Percentiles rank a stretch among this genome's conserved stretches.
phyloP scores from a whole-genome alignment of 2,888 invertebrate genomes.

The Metallyticus violacea region DNA sequence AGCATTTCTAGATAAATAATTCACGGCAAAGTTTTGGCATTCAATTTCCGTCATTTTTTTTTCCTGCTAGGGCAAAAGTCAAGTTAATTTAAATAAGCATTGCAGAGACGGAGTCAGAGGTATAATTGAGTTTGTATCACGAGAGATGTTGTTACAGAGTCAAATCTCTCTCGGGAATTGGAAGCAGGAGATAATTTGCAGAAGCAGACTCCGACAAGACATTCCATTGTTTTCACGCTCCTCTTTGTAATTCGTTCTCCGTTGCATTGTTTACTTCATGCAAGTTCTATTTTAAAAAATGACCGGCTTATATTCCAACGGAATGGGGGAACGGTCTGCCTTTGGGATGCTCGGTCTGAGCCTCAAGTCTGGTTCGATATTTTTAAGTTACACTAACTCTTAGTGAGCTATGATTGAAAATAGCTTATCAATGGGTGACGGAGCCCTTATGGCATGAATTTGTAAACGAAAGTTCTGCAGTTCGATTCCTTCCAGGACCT shows the following conservation, averaged over 20 bases:
- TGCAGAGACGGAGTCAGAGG: not conserved
- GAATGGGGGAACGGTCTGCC: no score
- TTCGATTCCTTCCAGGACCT: no score
- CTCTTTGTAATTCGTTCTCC: not conserved
- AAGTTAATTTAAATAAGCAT: not conserved
- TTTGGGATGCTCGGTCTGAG: no score
- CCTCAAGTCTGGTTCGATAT: no score
- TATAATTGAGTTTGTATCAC: not conserved
- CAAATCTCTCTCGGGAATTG: not conserved
- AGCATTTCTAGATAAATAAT: not conserved
- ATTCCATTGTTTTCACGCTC: not conserved
- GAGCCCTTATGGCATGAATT: no score
- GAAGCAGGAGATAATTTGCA: not conserved
- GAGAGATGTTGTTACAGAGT: not conserved
- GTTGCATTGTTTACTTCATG: not conserved
- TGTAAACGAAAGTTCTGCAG: no score
- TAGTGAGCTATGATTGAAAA: no score
- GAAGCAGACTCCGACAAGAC: not conserved
- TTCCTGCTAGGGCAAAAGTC: not conserved
- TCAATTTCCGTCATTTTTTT: not conserved
- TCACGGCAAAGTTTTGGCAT: not conserved
- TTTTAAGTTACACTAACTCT: no score
- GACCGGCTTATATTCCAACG: not conserved
- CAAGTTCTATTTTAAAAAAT: not conserved
- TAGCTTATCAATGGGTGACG: no score